Conservation (phyloP, 1,140 invertebrate species). For the Araneus ventricosus region DNA sequence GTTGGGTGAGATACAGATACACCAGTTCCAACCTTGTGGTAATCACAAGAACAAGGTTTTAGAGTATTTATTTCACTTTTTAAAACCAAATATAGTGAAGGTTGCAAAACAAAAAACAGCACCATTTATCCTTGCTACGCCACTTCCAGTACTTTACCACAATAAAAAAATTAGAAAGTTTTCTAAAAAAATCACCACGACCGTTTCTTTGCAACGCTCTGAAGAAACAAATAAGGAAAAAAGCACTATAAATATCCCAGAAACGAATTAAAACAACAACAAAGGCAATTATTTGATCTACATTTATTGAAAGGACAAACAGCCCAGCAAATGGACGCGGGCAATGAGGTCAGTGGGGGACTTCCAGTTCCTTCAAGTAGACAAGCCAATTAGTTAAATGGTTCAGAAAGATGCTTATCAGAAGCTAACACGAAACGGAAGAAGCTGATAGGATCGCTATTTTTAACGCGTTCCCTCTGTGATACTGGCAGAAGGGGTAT, state of each 20-base stretch:
- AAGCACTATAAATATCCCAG: background rate
- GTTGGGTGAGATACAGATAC: no score
- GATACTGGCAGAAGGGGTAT: background rate
- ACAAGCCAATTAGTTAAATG: constrained; percentile 50
- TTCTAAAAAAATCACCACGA: no score
- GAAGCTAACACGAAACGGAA: constrained; percentile 1
- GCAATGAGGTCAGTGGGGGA: constrained; percentile 3
- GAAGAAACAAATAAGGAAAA: background rate
- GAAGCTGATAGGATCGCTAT: constrained; percentile 3
- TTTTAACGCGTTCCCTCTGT: background rate
- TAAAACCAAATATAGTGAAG: no score
- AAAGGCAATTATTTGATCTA: background rate
- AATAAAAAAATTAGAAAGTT: no score
- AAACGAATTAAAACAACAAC: background rate
- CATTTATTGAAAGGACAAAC: background rate
- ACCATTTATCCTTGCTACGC: no score
- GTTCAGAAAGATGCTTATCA: constrained; percentile 41
- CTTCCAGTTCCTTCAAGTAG: background rate
- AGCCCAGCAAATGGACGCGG: background rate
- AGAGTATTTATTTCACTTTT: no score
- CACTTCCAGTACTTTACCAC: no score
- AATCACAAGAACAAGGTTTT: no score
- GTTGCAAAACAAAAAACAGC: no score
- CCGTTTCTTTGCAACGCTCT: no score
- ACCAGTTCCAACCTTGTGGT: no score